Percentiles rank a stretch among this genome's conserved stretches.
Conservation (phyloP, 2,888 invertebrate genomes). For the Leucophora obtusa region DNA sequence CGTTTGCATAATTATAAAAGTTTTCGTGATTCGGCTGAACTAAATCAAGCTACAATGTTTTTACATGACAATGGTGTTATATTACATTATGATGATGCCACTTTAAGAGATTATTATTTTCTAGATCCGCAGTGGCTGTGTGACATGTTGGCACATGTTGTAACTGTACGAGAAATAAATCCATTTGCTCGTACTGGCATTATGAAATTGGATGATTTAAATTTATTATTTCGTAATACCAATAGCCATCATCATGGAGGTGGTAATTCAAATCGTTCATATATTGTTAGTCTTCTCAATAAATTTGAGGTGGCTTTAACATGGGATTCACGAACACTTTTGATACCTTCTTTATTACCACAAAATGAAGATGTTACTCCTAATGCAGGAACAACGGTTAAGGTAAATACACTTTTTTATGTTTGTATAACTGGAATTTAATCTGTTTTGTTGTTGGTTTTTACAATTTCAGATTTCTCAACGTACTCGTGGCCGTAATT, state of each 20-base stretch:
- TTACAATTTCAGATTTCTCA: conserved; percentile 70
- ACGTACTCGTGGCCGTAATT: conserved; percentile 73
- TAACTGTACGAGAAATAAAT: conserved; percentile 97
- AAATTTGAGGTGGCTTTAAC: conserved; percentile 98
- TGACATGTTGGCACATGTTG: conserved; percentile 97
- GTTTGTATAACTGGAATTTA: not conserved
- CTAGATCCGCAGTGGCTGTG: conserved; percentile 99
- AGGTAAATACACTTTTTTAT: conserved; percentile 64
- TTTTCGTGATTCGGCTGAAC: conserved; percentile 89
- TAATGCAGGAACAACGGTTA: conserved; percentile 75
- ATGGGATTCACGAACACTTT: conserved; percentile 93
- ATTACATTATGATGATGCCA: conserved; percentile 95
- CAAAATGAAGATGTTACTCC: conserved; percentile 82
- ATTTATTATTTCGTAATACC: conserved; percentile 94
- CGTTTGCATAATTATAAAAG: conserved; percentile 77
- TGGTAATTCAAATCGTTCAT: conserved; percentile 80
- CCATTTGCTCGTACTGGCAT: conserved; percentile 95
- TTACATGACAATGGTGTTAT: conserved; percentile 98
- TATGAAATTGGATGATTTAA: conserved; percentile 95
- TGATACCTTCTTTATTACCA: conserved; percentile 95
- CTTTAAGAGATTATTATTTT: conserved; percentile 95
- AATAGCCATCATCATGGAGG: conserved; percentile 83
- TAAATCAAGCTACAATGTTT: conserved; percentile 97
- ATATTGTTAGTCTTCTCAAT: conserved; percentile 93
- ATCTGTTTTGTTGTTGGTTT: not conserved